Conservation (phyloP, 1,140 invertebrate genomes). For the Lamellibrachia luymesi region DNA sequence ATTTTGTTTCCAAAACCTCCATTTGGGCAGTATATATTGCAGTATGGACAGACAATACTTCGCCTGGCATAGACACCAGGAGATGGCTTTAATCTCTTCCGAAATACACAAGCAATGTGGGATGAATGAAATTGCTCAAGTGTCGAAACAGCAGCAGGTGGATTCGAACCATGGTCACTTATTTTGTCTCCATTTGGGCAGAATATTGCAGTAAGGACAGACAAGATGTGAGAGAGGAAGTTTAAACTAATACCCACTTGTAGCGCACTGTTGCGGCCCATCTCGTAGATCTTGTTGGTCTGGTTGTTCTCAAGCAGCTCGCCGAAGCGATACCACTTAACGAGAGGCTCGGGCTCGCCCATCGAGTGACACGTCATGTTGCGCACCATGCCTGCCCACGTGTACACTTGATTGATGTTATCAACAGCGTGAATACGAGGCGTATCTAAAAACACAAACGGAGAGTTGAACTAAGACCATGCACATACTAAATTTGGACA, state of each 20-base stretch:
- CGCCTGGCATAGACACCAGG: too few species aligned
- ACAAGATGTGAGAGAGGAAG: not conserved
- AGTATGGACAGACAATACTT: too few species aligned
- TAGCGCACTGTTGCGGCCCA: constrained; percentile 23
- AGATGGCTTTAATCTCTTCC: too few species aligned
- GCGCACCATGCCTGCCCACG: constrained; percentile 75
- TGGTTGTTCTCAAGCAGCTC: constrained; percentile 20
- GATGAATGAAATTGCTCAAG: too few species aligned
- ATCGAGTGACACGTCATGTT: constrained; percentile 87
- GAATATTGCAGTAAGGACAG: not conserved
- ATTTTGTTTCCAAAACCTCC: too few species aligned
- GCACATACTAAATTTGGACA: too few species aligned
- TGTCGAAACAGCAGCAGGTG: too few species aligned
- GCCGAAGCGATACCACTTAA: constrained; percentile 68
- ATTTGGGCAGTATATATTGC: too few species aligned
- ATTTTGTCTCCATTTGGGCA: not conserved
- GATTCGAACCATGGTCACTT: too few species aligned
- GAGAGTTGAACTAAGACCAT: too few species aligned
- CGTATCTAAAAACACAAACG: not conserved
- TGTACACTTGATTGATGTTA: constrained; percentile 66
- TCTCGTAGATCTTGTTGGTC: constrained; percentile 25
- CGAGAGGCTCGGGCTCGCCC: constrained; percentile 88
- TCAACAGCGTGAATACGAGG: not conserved
- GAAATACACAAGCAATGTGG: too few species aligned
- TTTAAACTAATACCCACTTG: constrained; percentile 14